Percentiles rank a stretch among this genome's conserved stretches.
phyloP scores from a whole-genome alignment of 1,140 invertebrate genomes.

The Centruroides sculpturatus region DNA sequence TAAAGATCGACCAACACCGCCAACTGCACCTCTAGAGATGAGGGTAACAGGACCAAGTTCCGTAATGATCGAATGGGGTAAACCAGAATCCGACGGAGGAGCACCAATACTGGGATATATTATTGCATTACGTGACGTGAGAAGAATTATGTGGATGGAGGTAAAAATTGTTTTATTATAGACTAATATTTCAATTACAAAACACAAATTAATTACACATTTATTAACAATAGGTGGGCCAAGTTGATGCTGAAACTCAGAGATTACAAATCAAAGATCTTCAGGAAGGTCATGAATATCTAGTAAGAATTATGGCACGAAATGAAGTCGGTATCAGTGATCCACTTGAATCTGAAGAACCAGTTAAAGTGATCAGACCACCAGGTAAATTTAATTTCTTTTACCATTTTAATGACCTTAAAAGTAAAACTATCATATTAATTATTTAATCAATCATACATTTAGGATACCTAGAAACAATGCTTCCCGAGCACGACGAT shows the following conservation, averaged over 20 bases:
- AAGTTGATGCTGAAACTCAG: slow-evolving; percentile 62
- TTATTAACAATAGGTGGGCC: slow-evolving; percentile 41
- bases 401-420: too few relatives aligned
- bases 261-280: slow-evolving; percentile 68
- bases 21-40: slow-evolving; percentile 74
- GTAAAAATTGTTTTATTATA: not conserved
- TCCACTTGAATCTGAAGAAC: slow-evolving; percentile 80
- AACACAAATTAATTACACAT: too few relatives aligned
- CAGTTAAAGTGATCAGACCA: slow-evolving; percentile 65
- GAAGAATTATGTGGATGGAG: slow-evolving; percentile 93
- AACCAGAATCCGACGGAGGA: slow-evolving; percentile 83
- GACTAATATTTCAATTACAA: too few relatives aligned
- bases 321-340: slow-evolving; percentile 94
- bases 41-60: slow-evolving; percentile 63
- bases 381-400: slow-evolving; percentile 42
- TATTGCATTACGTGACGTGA: slow-evolving; percentile 77
- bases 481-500: slow-evolving; percentile 36
- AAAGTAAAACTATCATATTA: too few relatives aligned
- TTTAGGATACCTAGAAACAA: slow-evolving; percentile 23
- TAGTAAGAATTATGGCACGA: slow-evolving; percentile 75
- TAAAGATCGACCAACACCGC: slow-evolving; percentile 70
- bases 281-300: slow-evolving; percentile 70
- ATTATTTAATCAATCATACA: too few relatives aligned
- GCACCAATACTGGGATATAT: slow-evolving; percentile 79
- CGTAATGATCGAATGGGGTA: slow-evolving; percentile 80